Percentiles rank a stretch among this genome's conserved stretches.
These are phyloP conservation scores for Sarcophaga peregrina DNA, from an alignment of 1,140 invertebrate species.

Conservation along the genomic window DNA sequence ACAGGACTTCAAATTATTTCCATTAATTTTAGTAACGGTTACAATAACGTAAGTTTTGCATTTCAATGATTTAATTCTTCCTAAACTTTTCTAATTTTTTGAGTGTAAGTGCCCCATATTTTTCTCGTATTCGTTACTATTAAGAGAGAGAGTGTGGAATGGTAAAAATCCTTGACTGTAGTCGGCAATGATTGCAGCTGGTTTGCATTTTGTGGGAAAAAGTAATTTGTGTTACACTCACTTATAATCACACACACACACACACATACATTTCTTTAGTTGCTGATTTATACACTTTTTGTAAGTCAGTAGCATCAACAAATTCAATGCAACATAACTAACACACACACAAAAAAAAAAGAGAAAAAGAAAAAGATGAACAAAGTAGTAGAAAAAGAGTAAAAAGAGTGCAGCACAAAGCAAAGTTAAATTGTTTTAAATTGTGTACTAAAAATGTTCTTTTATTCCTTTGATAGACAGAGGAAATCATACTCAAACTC, in stretches of 20 bases:
- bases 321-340: slow-evolving; percentile 5
- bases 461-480: slow-evolving; percentile 19
- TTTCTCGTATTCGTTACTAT: no score
- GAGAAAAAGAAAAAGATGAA: background rate
- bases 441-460: slow-evolving; percentile 27
- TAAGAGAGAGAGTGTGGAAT: background rate
- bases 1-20: no score
- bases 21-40: no score
- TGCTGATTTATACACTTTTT: background rate
- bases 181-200: slow-evolving; percentile 13
- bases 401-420: slow-evolving; percentile 19
- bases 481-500: background rate
- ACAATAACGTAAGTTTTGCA: no score
- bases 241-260: background rate
- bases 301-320: slow-evolving; percentile 22
- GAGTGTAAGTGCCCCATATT: background rate
- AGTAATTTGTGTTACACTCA: slow-evolving; percentile 1
- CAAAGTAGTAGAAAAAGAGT: background rate
- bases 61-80: background rate
- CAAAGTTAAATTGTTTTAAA: slow-evolving; percentile 27
- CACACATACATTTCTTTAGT: background rate
- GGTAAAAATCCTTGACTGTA: background rate
- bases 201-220: slow-evolving; percentile 21
- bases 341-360: no score
- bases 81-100: background rate